Evolutionary conservation across 2,888 invertebrate genomes (phyloP).

Genomic region (Leucozona laternaria): DNA sequence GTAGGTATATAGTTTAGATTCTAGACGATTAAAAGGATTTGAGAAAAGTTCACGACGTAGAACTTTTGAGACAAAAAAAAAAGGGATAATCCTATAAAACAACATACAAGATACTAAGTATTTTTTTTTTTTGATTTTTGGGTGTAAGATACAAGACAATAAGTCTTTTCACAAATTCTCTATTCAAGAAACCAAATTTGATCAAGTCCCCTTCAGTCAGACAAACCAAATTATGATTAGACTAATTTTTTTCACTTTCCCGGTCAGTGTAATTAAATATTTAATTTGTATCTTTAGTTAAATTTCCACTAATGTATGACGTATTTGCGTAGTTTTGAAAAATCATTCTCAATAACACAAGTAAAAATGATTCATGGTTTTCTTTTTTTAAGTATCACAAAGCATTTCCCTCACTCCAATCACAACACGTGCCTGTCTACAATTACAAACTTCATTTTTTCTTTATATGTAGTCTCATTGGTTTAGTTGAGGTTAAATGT

Average conservation of each 20-base stretch:
- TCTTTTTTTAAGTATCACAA: background rate
- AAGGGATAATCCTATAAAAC: no score
- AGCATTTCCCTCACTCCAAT: background rate
- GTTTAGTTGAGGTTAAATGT: background rate
- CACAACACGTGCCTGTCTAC: slow-evolving; percentile 5
- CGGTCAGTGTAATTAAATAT: background rate
- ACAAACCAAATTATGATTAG: background rate
- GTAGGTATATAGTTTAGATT: no score
- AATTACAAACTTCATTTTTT: background rate
- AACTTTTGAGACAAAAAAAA: no score
- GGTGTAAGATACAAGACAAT: no score
- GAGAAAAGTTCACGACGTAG: no score
- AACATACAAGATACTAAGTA: no score
- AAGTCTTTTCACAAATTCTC: no score
- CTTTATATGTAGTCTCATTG: background rate
- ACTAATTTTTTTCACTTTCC: background rate
- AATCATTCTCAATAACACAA: background rate
- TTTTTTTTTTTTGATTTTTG: no score
- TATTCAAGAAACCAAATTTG: no score
- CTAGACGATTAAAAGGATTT: no score
- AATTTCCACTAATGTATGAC: background rate
- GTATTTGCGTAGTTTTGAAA: background rate
- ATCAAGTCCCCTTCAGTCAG: no score
- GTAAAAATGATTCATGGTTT: background rate
- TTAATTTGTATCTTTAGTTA: background rate